Evolutionary conservation across 2,113 vertebrate species (phyloP).

Genomic region (Centrocercus urophasianus): DNA sequence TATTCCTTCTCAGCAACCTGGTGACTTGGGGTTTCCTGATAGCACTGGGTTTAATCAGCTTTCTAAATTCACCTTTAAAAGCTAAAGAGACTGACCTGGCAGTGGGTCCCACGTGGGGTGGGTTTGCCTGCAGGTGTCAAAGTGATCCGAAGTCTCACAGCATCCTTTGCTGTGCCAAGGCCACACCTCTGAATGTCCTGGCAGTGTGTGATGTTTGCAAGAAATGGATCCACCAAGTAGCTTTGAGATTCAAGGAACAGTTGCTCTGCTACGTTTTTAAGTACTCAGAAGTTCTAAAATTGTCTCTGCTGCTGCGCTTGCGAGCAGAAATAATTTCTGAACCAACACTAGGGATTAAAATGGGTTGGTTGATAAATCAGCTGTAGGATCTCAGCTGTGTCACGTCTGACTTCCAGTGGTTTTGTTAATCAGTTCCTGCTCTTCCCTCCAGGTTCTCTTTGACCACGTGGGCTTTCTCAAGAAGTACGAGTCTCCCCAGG

Average conservation of each 20-base stretch:
- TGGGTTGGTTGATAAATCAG: background rate
- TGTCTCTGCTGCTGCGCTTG: background rate
- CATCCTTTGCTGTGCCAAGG: constrained; percentile 19
- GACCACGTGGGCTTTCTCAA: constrained; percentile 94
- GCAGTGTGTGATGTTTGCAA: background rate
- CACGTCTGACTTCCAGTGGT: background rate
- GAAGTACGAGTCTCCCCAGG: constrained; percentile 90
- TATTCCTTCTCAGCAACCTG: background rate
- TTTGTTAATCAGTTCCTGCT: background rate
- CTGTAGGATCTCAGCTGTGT: background rate
- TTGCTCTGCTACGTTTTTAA: background rate
- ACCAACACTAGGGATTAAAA: background rate
- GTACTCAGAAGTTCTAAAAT: background rate
- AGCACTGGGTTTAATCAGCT: constrained; percentile 20
- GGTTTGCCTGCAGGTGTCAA: constrained; percentile 27
- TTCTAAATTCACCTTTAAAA: background rate
- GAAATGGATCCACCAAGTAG: background rate
- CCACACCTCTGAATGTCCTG: background rate
- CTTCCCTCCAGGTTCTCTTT: constrained; percentile 89
- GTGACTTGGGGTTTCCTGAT: background rate
- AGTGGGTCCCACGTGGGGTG: background rate
- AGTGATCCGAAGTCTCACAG: constrained; percentile 2
- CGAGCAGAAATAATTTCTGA: background rate
- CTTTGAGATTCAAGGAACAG: background rate
- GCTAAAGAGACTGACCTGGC: background rate